These are phyloP conservation scores for Antheraea assamensis DNA, from an alignment of 2,888 invertebrate species.

Conservation along the genomic window DNA sequence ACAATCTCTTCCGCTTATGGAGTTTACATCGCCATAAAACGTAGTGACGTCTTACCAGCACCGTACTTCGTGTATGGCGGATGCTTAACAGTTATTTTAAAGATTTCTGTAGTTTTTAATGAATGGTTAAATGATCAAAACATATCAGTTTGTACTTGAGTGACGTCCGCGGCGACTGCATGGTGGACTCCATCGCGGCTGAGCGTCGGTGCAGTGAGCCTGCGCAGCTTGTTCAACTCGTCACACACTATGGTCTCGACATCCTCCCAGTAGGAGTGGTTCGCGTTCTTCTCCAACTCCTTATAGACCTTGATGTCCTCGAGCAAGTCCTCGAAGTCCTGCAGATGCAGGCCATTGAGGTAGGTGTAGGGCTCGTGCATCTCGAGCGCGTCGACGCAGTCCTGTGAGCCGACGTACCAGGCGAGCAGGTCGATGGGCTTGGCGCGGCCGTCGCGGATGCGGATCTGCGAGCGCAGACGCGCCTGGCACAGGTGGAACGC, in stretches of 20 bases:
- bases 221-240: constrained; percentile 93
- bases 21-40: no score
- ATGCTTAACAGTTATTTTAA: no score
- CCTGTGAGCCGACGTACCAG: constrained; percentile 96
- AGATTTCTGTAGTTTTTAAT: no score
- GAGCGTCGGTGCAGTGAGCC: constrained; percentile 83
- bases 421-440: constrained; percentile 99
- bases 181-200: constrained; percentile 93
- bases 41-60: no score
- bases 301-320: constrained; percentile 98
- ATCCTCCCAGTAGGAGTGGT: constrained; percentile 97
- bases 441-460: constrained; percentile 97
- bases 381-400: constrained; percentile 94
- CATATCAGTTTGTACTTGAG: no score
- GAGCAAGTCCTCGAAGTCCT: constrained; percentile 96
- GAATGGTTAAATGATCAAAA: no score
- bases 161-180: constrained; percentile 95
- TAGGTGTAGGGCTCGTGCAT: constrained; percentile 99
- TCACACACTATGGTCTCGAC: constrained; percentile 97
- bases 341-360: constrained; percentile 93
- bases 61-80: no score
- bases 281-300: constrained; percentile 93
- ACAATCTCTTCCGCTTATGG: no score
- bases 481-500: constrained; percentile 99
- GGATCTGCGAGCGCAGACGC: constrained; percentile 93